Evolutionary conservation across 64 coral and sea anemone genomes (phyloP).

Genomic region (Montipora efflorescens): DNA sequence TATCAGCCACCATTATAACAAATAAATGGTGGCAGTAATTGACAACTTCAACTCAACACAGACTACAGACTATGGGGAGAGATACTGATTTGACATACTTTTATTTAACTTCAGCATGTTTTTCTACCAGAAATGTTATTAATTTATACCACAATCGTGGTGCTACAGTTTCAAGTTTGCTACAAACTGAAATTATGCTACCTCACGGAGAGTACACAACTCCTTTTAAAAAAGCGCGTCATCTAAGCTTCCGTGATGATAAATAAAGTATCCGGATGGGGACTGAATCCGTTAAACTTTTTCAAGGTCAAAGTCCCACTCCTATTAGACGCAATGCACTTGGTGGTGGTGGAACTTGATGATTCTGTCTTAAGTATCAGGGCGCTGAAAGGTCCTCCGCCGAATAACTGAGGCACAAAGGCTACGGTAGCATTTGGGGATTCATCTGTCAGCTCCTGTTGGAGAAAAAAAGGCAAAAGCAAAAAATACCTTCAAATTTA

Average conservation of each 20-base stretch:
- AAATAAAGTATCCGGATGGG: conserved; percentile 10
- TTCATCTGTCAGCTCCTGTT: background rate
- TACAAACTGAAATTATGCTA: background rate
- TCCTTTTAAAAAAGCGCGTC: background rate
- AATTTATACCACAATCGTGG: too few species aligned
- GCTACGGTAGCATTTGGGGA: background rate
- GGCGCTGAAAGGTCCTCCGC: background rate
- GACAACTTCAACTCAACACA: too few species aligned
- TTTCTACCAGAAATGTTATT: too few species aligned
- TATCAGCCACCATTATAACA: too few species aligned
- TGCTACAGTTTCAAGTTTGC: background rate
- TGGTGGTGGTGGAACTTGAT: background rate
- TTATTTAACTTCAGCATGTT: too few species aligned
- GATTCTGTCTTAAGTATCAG: background rate
- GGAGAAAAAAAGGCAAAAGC: background rate
- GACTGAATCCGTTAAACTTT: background rate
- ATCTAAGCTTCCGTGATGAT: background rate
- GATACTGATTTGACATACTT: too few species aligned
- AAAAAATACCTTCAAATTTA: too few species aligned
- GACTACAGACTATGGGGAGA: too few species aligned
- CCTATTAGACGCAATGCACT: background rate
- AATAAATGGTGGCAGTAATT: too few species aligned
- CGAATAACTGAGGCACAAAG: background rate
- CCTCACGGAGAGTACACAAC: conserved; percentile 12
- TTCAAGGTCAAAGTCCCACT: background rate